Conservation (phyloP, 2,113 vertebrate species). For the Hiodon alosoides region DNA sequence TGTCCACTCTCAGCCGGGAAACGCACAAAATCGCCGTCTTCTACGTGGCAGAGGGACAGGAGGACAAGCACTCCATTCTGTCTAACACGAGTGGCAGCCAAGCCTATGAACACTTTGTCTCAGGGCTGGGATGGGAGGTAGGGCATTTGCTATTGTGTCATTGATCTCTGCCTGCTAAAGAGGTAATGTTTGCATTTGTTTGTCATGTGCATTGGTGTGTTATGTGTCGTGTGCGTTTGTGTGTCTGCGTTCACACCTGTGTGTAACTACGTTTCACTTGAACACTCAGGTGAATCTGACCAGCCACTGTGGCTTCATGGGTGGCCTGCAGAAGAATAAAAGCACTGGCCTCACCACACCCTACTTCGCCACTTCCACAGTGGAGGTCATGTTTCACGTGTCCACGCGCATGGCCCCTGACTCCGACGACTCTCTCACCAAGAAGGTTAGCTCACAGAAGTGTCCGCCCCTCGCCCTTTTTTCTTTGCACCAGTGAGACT, state of each 20-base stretch:
- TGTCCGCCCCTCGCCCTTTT: not conserved
- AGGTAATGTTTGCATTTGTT: not conserved
- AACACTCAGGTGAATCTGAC: conserved; percentile 81
- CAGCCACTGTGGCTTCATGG: conserved; percentile 96
- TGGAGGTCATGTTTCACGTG: conserved; percentile 96
- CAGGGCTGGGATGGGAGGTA: conserved; percentile 98
- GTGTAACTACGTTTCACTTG: not conserved
- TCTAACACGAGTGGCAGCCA: conserved; percentile 93
- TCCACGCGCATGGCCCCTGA: conserved; percentile 97
- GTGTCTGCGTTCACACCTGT: not conserved
- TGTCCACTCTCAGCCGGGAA: conserved; percentile 74
- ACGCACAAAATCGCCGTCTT: conserved; percentile 99
- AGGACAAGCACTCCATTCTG: conserved; percentile 98
- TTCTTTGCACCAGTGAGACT: not conserved
- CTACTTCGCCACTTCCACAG: conserved; percentile 95
- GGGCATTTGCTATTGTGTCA: not conserved
- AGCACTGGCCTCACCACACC: conserved; percentile 93
- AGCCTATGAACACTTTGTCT: conserved; percentile 96
- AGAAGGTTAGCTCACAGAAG: conserved; percentile 73
- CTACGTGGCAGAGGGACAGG: conserved; percentile 96
- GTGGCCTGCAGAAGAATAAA: conserved; percentile 91
- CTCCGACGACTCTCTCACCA: conserved; percentile 93
- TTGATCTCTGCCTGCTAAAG: not conserved
- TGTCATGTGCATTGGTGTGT: not conserved
- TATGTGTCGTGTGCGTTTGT: not conserved